Conservation (phyloP, 2,888 invertebrate species). For the Chelonus formosanus region DNA sequence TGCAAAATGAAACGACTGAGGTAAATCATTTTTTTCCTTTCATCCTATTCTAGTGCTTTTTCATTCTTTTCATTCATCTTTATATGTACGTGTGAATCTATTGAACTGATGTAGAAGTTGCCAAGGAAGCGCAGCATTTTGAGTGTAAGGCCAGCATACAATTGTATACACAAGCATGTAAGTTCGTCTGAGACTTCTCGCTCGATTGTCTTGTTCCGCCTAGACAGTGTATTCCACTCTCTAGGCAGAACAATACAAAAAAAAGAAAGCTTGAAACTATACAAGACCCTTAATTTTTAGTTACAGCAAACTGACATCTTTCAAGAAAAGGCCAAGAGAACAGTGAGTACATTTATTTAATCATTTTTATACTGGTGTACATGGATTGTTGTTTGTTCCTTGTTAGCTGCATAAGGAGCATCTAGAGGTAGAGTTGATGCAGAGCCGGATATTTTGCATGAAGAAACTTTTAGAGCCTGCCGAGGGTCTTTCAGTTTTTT, state of each 20-base stretch:
- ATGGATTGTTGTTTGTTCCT: conserved; percentile 8
- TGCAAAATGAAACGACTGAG: conserved; percentile 47
- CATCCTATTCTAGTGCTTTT: conserved; percentile 1
- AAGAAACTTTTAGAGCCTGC: conserved; percentile 54
- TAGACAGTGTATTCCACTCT: conserved; percentile 25
- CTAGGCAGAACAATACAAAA: conserved; percentile 7
- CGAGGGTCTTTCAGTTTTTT: conserved; percentile 41
- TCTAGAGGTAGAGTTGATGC: conserved; percentile 58
- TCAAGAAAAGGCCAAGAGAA: conserved; percentile 57
- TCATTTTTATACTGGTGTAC: conserved; percentile 27
- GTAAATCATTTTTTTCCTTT: conserved; percentile 41
- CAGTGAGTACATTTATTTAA: conserved; percentile 48
- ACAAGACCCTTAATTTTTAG: conserved; percentile 45
- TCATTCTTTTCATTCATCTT: conserved; percentile 14
- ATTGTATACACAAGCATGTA: conserved; percentile 61
- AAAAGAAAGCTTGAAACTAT: conserved; percentile 9
- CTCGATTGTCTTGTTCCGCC: conserved; percentile 23
- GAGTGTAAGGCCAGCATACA: conserved; percentile 57
- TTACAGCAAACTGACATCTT: conserved; percentile 57
- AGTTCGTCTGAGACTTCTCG: conserved; percentile 45
- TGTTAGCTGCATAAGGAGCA: conserved; percentile 56
- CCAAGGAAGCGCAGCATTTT: conserved; percentile 58
- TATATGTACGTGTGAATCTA: conserved; percentile 13
- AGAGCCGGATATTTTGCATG: conserved; percentile 57
- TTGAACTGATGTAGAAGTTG: conserved; percentile 50